phyloP scores from a whole-genome alignment of 2,113 vertebrate species.

The Trochalopteron elliotii region DNA sequence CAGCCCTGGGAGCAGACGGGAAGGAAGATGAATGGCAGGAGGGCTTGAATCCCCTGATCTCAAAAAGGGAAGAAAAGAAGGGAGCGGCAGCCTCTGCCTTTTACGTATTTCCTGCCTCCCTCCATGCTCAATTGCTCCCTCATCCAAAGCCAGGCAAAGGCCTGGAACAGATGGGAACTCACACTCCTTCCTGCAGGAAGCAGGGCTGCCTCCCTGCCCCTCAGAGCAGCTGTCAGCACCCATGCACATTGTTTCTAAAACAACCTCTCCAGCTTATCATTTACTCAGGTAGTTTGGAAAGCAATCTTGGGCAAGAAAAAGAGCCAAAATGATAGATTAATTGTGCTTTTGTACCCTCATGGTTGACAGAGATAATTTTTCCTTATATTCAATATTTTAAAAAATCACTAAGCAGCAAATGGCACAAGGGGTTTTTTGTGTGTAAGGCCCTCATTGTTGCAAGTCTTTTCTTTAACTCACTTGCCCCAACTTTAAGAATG shows the following conservation, averaged over 20 bases:
- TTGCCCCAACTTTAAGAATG: neutral
- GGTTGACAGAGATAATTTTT: slow-evolving; percentile 20
- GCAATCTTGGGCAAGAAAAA: neutral
- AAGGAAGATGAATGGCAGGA: slow-evolving; percentile 31
- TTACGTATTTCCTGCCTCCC: neutral
- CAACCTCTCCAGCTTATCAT: slow-evolving; percentile 35
- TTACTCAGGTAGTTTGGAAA: slow-evolving; percentile 57
- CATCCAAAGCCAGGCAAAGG: neutral
- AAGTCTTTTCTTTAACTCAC: neutral
- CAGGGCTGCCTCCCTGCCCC: neutral
- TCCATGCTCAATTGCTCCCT: neutral
- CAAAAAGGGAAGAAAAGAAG: neutral
- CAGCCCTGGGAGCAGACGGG: neutral
- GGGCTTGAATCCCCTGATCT: neutral
- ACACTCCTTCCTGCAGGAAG: neutral
- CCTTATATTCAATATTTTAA: neutral
- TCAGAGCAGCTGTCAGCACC: neutral
- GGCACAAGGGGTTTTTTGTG: neutral
- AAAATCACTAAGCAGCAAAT: neutral
- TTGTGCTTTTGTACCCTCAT: neutral
- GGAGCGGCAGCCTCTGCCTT: neutral
- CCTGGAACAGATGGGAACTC: neutral
- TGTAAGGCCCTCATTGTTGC: neutral
- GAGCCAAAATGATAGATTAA: slow-evolving; percentile 25
- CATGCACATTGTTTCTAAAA: slow-evolving; percentile 56